These are phyloP conservation scores for Ctenicera cuprea DNA, from an alignment of 2,888 invertebrate species.

Conservation along the genomic window DNA sequence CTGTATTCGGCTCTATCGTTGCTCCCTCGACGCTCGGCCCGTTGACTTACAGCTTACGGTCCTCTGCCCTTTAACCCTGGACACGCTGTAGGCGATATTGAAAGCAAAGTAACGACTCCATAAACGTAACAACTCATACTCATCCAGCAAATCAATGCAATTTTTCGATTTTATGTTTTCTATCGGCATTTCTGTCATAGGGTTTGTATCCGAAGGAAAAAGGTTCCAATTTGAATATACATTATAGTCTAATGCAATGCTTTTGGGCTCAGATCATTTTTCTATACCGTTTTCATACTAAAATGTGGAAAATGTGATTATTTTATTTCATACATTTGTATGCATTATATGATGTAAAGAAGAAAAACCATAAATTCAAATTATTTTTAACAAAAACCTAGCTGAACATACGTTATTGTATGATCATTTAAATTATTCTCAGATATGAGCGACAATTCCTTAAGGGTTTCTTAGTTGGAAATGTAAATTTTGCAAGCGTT, in stretches of 20 bases:
- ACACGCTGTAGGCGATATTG: constrained; percentile 37
- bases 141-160: constrained; percentile 33
- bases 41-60: constrained; percentile 43
- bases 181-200: not conserved
- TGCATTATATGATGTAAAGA: no score
- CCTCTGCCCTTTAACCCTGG: constrained; percentile 36
- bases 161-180: constrained; percentile 27
- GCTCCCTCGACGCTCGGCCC: constrained; percentile 41
- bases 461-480: no score
- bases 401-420: no score
- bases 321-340: no score
- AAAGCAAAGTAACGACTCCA: constrained; percentile 37
- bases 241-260: not conserved
- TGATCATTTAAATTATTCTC: no score
- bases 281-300: no score
- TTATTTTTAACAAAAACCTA: no score
- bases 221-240: not conserved
- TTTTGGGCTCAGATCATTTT: not conserved
- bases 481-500: no score
- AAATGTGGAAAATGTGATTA: no score
- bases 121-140: constrained; percentile 37
- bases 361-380: no score
- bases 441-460: no score
- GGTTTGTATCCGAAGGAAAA: not conserved
- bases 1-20: constrained; percentile 46